These are phyloP conservation scores for Myodes glareolus DNA, from an alignment of 2,113 vertebrate genomes.

Conservation along the genomic window DNA sequence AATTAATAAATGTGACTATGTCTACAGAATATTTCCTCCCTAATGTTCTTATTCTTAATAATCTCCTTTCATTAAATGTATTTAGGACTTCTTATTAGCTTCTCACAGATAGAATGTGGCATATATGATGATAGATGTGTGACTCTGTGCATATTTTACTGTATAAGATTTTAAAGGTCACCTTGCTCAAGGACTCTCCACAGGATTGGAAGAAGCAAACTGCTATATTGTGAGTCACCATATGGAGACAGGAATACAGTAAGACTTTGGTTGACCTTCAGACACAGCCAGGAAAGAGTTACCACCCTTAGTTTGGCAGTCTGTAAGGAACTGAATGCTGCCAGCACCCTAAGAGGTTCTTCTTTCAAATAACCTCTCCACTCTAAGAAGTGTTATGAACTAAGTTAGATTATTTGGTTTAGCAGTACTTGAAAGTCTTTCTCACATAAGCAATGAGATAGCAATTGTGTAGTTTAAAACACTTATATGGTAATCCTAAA, in stretches of 20 bases:
- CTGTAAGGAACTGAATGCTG: not conserved
- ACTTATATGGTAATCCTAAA: rapidly evolving
- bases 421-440: not conserved
- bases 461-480: not conserved
- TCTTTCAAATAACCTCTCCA: not conserved
- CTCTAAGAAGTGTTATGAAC: not conserved
- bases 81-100: rapidly evolving
- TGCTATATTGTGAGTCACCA: not conserved
- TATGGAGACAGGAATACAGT: not conserved
- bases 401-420: not conserved
- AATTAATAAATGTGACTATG: not conserved
- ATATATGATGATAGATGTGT: not conserved
- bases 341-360: not conserved
- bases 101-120: not conserved
- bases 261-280: not conserved
- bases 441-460: not conserved
- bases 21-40: not conserved
- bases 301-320: not conserved
- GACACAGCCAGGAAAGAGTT: not conserved
- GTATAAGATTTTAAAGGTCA: not conserved
- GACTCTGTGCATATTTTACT: not conserved
- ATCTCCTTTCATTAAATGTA: not conserved
- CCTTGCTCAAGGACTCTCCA: not conserved
- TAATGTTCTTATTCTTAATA: not conserved
- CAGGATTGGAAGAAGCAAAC: not conserved